These are phyloP conservation scores for Zhuqinia jingwanae DNA, from an alignment of 2,888 invertebrate genomes.

Conservation along the genomic window DNA sequence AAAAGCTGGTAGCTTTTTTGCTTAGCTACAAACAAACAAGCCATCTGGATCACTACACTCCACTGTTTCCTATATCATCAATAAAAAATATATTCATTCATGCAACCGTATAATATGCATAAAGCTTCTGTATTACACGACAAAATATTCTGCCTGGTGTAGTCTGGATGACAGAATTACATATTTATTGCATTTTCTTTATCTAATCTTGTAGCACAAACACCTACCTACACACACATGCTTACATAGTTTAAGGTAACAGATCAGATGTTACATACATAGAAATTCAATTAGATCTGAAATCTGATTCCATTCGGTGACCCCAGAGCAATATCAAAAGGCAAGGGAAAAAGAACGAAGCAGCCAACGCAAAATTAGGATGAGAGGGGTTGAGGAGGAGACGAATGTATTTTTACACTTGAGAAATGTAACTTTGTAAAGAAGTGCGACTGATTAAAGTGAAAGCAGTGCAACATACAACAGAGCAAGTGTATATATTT, in stretches of 20 bases:
- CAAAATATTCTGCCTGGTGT: not conserved
- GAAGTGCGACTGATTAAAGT: too few species aligned
- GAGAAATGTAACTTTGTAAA: too few species aligned
- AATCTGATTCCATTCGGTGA: conserved; percentile 43
- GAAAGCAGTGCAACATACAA: too few species aligned
- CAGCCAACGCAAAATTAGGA: conserved; percentile 8
- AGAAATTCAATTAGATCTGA: conserved; percentile 54
- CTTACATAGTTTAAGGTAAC: not conserved
- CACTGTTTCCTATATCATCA: not conserved
- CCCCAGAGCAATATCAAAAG: not conserved
- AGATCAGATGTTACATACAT: conserved; percentile 52
- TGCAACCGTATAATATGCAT: not conserved
- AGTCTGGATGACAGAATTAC: conserved; percentile 15
- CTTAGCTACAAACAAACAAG: too few species aligned
- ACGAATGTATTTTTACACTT: too few species aligned
- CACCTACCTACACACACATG: not conserved
- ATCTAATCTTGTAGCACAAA: conserved; percentile 4
- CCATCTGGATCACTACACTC: not conserved
- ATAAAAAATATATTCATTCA: not conserved
- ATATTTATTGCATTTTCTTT: conserved; percentile 35
- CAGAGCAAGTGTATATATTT: too few species aligned
- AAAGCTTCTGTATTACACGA: not conserved
- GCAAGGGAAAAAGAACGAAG: not conserved
- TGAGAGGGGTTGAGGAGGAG: not conserved
- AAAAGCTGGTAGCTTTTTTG: too few species aligned